phyloP scores from a whole-genome alignment of 2,797 vertebrate genomes.

The Zenarchopterus dispar region DNA sequence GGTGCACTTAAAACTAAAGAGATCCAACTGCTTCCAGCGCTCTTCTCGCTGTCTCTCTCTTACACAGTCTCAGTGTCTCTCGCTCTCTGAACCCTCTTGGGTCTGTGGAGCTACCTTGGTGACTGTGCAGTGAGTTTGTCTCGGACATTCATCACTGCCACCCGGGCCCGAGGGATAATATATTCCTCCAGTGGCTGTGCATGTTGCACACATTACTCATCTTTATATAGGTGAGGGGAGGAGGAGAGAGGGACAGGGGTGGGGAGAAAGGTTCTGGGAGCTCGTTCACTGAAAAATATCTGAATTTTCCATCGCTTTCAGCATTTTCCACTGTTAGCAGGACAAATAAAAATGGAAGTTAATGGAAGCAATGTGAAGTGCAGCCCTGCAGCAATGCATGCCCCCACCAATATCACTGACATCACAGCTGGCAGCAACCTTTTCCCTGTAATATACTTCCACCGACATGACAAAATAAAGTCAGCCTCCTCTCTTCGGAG shows the following conservation, averaged over 20 bases:
- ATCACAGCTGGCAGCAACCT: not conserved
- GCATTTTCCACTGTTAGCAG: slow-evolving; percentile 49
- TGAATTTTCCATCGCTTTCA: slow-evolving; percentile 69
- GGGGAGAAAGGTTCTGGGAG: not conserved
- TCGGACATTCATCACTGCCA: slow-evolving; percentile 80
- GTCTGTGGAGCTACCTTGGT: slow-evolving; percentile 53
- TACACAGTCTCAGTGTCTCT: slow-evolving; percentile 6
- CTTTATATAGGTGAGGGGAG: slow-evolving; percentile 61
- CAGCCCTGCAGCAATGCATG: not conserved
- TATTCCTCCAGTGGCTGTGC: slow-evolving; percentile 71
- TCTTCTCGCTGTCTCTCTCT: slow-evolving; percentile 16
- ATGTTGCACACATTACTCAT: slow-evolving; percentile 76
- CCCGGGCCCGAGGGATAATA: slow-evolving; percentile 64
- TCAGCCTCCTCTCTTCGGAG: not conserved
- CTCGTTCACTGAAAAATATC: slow-evolving; percentile 34
- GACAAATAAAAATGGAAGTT: slow-evolving; percentile 51
- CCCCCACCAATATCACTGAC: not conserved
- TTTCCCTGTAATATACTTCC: slow-evolving; percentile 30
- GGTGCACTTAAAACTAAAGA: slow-evolving; percentile 54
- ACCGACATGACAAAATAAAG: slow-evolving; percentile 7
- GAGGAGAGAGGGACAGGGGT: slow-evolving; percentile 11
- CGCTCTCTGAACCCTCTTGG: slow-evolving; percentile 11
- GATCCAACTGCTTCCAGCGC: slow-evolving; percentile 54
- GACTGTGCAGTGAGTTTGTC: slow-evolving; percentile 68
- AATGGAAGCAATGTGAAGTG: slow-evolving; percentile 43